Conservation (phyloP, 2,888 invertebrate genomes). For the Amblyjoppa fuscipennis region DNA sequence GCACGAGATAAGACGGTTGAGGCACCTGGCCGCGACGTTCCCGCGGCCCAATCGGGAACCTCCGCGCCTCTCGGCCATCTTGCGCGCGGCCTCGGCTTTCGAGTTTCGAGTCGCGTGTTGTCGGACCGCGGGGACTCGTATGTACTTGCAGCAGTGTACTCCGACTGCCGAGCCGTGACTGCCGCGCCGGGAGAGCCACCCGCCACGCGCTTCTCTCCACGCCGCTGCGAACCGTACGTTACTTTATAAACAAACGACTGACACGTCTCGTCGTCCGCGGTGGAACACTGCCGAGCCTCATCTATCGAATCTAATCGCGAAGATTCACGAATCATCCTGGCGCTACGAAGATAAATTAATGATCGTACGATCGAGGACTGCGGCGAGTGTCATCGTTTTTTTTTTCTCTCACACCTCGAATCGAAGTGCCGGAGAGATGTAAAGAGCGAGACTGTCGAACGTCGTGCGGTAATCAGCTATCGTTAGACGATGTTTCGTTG, state of each 20-base stretch:
- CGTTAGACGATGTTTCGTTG: background rate
- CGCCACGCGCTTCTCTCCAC: conserved; percentile 45
- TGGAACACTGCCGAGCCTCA: no score
- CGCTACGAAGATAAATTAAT: conserved; percentile 11
- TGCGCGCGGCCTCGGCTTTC: conserved; percentile 80
- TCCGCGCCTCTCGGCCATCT: conserved; percentile 77
- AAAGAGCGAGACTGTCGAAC: background rate
- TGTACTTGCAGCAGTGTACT: conserved; percentile 76
- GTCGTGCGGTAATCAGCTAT: background rate
- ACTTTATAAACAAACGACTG: conserved; percentile 14
- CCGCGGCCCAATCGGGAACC: conserved; percentile 73
- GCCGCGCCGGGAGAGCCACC: conserved; percentile 68
- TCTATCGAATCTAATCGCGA: background rate
- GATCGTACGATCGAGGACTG: conserved; percentile 27
- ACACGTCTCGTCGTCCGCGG: background rate
- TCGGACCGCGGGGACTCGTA: conserved; percentile 68
- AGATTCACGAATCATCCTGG: no score
- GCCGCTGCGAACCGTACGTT: conserved; percentile 1
- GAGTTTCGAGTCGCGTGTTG: conserved; percentile 78
- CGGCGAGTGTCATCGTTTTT: background rate
- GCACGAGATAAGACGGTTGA: conserved; percentile 68
- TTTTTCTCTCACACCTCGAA: conserved; percentile 28
- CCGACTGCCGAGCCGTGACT: conserved; percentile 81
- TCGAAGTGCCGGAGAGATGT: background rate
- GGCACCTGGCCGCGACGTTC: conserved; percentile 71